These are phyloP conservation scores for Hypolimnas misippus DNA, from an alignment of 2,888 invertebrate species.

Conservation along the genomic window DNA sequence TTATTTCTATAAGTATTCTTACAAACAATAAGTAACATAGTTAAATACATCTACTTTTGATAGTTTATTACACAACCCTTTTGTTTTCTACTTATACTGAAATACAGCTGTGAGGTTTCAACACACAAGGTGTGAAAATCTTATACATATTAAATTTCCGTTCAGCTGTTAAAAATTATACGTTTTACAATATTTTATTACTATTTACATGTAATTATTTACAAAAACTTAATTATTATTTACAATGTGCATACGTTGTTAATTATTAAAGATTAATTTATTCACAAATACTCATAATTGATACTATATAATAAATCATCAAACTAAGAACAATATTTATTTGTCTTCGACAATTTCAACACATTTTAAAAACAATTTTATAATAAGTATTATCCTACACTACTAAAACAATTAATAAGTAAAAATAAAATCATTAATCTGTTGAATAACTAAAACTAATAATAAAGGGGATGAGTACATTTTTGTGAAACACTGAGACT, in stretches of 20 bases:
- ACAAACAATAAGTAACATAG: slow-evolving; percentile 76
- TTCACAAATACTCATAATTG: slow-evolving; percentile 10
- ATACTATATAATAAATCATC: slow-evolving; percentile 3
- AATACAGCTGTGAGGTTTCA: slow-evolving; percentile 48
- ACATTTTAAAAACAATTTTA: neutral
- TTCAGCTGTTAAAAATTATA: slow-evolving; percentile 32
- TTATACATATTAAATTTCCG: slow-evolving; percentile 15
- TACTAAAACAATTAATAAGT: neutral
- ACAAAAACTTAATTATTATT: slow-evolving; percentile 33
- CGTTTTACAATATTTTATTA: slow-evolving; percentile 24
- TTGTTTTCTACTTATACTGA: slow-evolving; percentile 66
- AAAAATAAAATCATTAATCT: too few relatives aligned
- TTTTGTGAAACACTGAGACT: too few relatives aligned
- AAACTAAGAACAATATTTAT: slow-evolving; percentile 5
- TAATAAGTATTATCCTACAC: neutral
- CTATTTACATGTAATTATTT: slow-evolving; percentile 39
- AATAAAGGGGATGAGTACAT: too few relatives aligned
- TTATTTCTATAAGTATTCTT: slow-evolving; percentile 57
- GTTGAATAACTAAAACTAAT: too few relatives aligned
- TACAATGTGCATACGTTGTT: slow-evolving; percentile 24
- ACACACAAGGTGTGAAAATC: slow-evolving; percentile 16
- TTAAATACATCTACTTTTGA: slow-evolving; percentile 74
- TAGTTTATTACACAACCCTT: slow-evolving; percentile 82
- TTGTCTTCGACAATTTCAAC: slow-evolving; percentile 37
- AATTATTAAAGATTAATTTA: neutral